Evolutionary conservation across 2,888 invertebrate genomes (phyloP).

Genomic region (Sipha maydis): DNA sequence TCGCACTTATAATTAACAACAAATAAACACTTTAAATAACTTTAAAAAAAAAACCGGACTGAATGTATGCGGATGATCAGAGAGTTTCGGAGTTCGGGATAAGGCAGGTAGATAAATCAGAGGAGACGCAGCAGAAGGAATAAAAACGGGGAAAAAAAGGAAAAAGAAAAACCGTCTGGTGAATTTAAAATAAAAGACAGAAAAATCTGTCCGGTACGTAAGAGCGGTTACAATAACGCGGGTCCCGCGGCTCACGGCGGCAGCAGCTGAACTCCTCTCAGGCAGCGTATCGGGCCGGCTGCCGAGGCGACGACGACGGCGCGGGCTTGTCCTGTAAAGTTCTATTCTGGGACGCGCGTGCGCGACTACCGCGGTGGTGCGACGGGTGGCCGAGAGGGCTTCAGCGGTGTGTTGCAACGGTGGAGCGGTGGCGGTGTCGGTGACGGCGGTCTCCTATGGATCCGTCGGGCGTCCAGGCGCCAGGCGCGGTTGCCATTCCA

Average conservation of each 20-base stretch:
- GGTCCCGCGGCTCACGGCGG: conserved; percentile 62
- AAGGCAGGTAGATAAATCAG: background rate
- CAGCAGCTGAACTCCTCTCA: conserved; percentile 61
- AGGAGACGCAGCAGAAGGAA: background rate
- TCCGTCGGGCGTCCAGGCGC: conserved; percentile 62
- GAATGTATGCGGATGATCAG: too few relatives aligned
- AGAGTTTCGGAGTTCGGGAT: background rate
- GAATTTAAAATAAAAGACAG: conserved; percentile 52
- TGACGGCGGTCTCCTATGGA: conserved; percentile 51
- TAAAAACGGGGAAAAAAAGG: conserved; percentile 46
- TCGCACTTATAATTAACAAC: too few relatives aligned
- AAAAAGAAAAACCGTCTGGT: conserved; percentile 55
- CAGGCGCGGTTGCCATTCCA: conserved; percentile 60
- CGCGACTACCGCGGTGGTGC: conserved; percentile 31
- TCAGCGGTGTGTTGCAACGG: background rate
- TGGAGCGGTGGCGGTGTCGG: background rate
- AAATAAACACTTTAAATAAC: too few relatives aligned
- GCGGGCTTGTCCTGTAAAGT: conserved; percentile 43
- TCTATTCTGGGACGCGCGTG: conserved; percentile 62
- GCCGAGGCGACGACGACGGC: conserved; percentile 8
- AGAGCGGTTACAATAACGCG: conserved; percentile 58
- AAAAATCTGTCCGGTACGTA: conserved; percentile 58
- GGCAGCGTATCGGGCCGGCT: conserved; percentile 57
- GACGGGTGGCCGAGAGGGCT: conserved; percentile 26
- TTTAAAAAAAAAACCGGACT: too few relatives aligned